Conservation (phyloP, 2,797 vertebrate species). For the Epinephelus malabaricus region DNA sequence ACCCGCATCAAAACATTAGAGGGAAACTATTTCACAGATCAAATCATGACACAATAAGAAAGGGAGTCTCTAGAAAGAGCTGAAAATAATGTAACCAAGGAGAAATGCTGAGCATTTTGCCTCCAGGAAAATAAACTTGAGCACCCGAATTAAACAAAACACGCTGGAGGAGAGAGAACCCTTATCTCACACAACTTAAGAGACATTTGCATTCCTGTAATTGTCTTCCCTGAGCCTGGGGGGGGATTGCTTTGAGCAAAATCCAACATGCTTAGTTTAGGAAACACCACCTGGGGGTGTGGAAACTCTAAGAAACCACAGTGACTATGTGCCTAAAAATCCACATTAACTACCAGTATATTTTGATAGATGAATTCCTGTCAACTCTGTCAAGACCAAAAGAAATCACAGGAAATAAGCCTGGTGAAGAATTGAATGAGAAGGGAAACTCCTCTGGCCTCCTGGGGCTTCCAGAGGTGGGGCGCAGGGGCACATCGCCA, state of each 20-base stretch:
- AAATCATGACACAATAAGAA: slow-evolving; percentile 23
- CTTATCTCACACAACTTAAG: slow-evolving; percentile 61
- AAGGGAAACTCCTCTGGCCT: slow-evolving; percentile 29
- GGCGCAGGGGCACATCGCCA: slow-evolving; percentile 31
- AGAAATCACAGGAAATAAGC: slow-evolving; percentile 16
- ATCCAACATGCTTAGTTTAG: slow-evolving; percentile 32
- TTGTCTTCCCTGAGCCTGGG: slow-evolving; percentile 39
- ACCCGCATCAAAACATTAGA: slow-evolving; percentile 5
- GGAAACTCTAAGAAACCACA: neutral
- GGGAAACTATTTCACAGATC: slow-evolving; percentile 36
- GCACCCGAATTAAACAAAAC: slow-evolving; percentile 43
- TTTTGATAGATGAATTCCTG: slow-evolving; percentile 4
- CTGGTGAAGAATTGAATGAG: slow-evolving; percentile 21
- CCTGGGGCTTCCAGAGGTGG: slow-evolving; percentile 56
- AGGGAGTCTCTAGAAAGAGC: slow-evolving; percentile 44
- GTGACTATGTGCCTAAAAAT: slow-evolving; percentile 11
- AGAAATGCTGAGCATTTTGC: slow-evolving; percentile 23
- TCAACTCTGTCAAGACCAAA: neutral
- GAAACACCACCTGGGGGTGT: slow-evolving; percentile 11
- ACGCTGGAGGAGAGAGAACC: slow-evolving; percentile 33
- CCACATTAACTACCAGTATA: neutral
- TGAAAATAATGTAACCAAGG: slow-evolving; percentile 33
- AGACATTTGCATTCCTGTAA: slow-evolving; percentile 63
- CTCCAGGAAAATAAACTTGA: slow-evolving; percentile 53
- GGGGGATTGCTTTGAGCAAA: slow-evolving; percentile 42